Evolutionary conservation across 2,113 vertebrate species (phyloP), one percentile per base, ranked within the genome.

Genomic region (Anser cygnoides): DNA sequence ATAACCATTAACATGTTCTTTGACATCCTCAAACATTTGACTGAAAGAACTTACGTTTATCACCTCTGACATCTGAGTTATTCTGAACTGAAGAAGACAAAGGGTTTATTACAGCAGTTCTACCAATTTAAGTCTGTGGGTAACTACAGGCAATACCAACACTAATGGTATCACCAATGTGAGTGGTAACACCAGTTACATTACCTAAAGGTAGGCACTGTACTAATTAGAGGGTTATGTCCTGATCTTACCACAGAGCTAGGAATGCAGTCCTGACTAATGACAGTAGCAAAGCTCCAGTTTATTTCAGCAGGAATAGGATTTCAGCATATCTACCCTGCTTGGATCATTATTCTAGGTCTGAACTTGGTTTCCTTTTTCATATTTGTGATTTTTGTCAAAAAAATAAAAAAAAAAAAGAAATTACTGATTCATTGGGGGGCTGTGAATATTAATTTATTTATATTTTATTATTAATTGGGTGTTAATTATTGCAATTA

Each of bases 1-100:
- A n/a, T 55, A 44, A 33, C n/a, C 55, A 37, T 41, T 83, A 50
- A 66, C 59, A 11, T 19, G 25, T 23, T 8, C 9, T 17, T 35
- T 13, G 23, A 21, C 7, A 4, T 75, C 13, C 3, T 6, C 39
- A 58, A 57, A 39, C 0, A 1, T 4, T 1, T 35, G 43, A 68
- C 41, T 22, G 28, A 54, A 87, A 82, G 12, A 65, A 75, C 3
- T 1, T 70, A 10, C 37, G 3, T 61, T 84, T 75, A 44, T 63
- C 59, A 25, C 11, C 19, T 26, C 6, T 58, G 78, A 79, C 0
- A 23, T 6, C 9, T 10, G 15, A 87, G 74, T 65, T 82, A 75
- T 43, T 82, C 62, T 78, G 66, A 84, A 54, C 13, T 14, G 37
- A 79, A 82, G 43, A 85, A 84, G 54, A 76, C 33, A 26, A 79